phyloP scores from a whole-genome alignment of 2,888 invertebrate species.

The Nomada lathburiana region DNA sequence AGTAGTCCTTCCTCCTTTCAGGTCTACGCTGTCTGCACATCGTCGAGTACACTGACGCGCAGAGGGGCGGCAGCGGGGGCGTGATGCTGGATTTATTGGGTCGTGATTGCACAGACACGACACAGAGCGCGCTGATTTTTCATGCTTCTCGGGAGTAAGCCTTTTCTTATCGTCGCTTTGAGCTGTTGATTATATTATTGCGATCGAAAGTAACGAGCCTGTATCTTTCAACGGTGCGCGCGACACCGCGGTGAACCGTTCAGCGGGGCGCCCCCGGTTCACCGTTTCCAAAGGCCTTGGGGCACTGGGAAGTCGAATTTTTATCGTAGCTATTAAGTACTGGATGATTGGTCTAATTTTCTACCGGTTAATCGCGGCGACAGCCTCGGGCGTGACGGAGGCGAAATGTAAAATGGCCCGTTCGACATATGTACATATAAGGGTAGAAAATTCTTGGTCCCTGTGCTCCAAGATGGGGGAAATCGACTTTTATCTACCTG shows the following conservation, averaged over 20 bases:
- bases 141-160: not conserved
- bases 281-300: not conserved
- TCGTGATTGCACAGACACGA: slow-evolving; percentile 8
- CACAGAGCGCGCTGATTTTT: not conserved
- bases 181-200: too few species aligned
- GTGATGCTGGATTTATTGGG: slow-evolving; percentile 36
- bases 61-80: slow-evolving; percentile 16
- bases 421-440: not conserved
- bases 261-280: too few species aligned
- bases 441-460: not conserved
- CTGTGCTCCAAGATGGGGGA: not conserved
- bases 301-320: not conserved
- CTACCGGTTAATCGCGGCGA: not conserved
- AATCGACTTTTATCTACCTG: not conserved
- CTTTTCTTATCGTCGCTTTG: not conserved
- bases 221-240: too few species aligned
- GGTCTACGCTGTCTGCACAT: slow-evolving; percentile 56
- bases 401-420: too few species aligned
- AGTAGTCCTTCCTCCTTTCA: slow-evolving; percentile 73
- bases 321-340: not conserved
- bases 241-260: not conserved
- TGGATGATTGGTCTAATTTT: not conserved
- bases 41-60: slow-evolving; percentile 31
- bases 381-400: too few species aligned
- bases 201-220: too few species aligned